These are phyloP conservation scores for Melanerpes aurifrons DNA, from an alignment of 2,113 vertebrate genomes.

Conservation along the genomic window DNA sequence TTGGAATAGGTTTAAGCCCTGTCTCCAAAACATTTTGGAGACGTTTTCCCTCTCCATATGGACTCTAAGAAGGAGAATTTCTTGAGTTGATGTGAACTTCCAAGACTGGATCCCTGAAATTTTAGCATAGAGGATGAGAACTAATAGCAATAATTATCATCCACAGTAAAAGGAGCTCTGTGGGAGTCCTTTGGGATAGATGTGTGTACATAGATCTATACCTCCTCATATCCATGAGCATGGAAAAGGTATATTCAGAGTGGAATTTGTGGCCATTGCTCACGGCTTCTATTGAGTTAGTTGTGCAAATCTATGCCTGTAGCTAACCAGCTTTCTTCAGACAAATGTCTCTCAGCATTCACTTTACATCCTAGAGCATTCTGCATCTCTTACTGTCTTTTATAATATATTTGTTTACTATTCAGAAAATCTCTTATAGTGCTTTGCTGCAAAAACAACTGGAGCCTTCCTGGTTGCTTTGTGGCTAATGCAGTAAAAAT, in stretches of 20 bases:
- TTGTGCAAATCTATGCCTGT: neutral
- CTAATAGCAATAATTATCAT: neutral
- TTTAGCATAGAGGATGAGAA: neutral
- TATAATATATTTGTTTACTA: slow-evolving; percentile 15
- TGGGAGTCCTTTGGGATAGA: neutral
- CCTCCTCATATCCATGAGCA: neutral
- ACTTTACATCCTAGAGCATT: neutral
- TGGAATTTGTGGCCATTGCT: neutral
- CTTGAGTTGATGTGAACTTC: neutral
- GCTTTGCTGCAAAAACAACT: neutral
- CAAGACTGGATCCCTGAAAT: neutral
- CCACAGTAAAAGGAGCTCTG: neutral
- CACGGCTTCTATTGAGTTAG: neutral
- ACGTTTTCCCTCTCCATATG: neutral
- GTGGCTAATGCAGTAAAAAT: neutral
- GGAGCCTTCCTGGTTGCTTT: neutral
- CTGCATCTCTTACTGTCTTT: neutral
- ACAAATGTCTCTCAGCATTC: neutral
- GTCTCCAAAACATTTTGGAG: neutral
- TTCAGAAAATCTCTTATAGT: neutral
- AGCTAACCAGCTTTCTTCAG: neutral
- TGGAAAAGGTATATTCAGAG: neutral
- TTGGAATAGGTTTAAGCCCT: neutral
- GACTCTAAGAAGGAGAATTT: neutral
- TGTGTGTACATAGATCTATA: neutral